phyloP scores from a whole-genome alignment of 2,797 vertebrate species.

The Limnodromus scolopaceus region DNA sequence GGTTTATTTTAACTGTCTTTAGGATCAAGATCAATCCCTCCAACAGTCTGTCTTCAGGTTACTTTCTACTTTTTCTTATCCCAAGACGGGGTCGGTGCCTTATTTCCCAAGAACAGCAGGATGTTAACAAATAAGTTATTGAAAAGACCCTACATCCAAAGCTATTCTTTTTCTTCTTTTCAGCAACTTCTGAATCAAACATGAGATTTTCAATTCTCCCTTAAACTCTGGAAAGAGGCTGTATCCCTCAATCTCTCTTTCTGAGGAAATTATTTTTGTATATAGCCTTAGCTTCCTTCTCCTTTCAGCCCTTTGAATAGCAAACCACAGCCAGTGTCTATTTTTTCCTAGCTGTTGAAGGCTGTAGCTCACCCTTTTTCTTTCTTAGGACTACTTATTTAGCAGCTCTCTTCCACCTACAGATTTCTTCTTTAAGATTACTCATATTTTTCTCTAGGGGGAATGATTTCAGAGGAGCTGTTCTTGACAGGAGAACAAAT shows the following conservation, averaged over 20 bases:
- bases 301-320: slow-evolving; percentile 10
- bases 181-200: neutral
- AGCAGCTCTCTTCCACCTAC: slow-evolving; percentile 29
- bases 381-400: slow-evolving; percentile 41
- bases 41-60: neutral
- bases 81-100: neutral
- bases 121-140: neutral
- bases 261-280: slow-evolving; percentile 15
- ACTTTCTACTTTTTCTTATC: neutral
- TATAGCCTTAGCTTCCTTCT: neutral
- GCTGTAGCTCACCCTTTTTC: neutral
- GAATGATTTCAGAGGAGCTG: slow-evolving; percentile 29
- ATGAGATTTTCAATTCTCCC: neutral
- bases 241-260: neutral
- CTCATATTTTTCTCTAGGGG: slow-evolving; percentile 11
- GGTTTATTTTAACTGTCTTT: neutral
- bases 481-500: slow-evolving; percentile 33
- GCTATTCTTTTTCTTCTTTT: neutral
- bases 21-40: neutral
- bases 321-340: neutral
- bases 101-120: neutral
- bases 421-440: slow-evolving; percentile 43
- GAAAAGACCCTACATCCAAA: neutral
- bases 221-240: neutral
- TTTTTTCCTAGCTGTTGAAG: slow-evolving; percentile 5